Percentiles rank a stretch among this genome's conserved stretches.
phyloP scores from a whole-genome alignment of 2,888 invertebrate genomes.

The Ectemnius lituratus region DNA sequence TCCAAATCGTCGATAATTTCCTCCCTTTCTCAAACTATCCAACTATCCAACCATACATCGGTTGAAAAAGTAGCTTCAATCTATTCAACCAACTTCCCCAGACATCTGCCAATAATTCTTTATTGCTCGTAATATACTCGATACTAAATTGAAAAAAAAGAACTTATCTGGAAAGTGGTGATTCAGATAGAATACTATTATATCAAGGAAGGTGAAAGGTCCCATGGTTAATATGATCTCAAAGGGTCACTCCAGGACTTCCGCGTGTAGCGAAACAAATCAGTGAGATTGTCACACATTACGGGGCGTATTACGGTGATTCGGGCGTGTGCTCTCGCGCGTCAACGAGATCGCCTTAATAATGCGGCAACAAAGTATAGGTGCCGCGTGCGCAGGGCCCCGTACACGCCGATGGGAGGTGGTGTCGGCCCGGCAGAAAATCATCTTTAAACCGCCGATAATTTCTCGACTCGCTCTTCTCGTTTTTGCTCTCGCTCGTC shows the following conservation, averaged over 20 bases:
- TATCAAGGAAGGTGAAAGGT: too few species aligned
- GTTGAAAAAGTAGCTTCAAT: too few species aligned
- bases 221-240: too few species aligned
- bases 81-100: too few species aligned
- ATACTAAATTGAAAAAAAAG: too few species aligned
- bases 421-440: slow-evolving; percentile 60
- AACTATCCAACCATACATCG: not conserved
- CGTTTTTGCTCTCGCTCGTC: slow-evolving; percentile 13
- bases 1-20: slow-evolving; percentile 63
- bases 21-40: slow-evolving; percentile 15
- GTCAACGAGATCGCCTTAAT: slow-evolving; percentile 44
- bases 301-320: slow-evolving; percentile 60
- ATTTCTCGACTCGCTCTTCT: slow-evolving; percentile 48
- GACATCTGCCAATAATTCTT: too few species aligned
- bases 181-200: too few species aligned
- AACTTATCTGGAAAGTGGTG: too few species aligned
- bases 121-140: too few species aligned
- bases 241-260: slow-evolving; percentile 35
- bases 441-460: slow-evolving; percentile 62
- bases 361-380: slow-evolving; percentile 57
- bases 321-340: slow-evolving; percentile 1
- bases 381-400: slow-evolving; percentile 39
- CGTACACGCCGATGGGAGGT: slow-evolving; percentile 36
- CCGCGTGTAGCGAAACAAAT: slow-evolving; percentile 54
- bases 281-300: slow-evolving; percentile 60